Percentiles rank a stretch among this genome's conserved stretches.
phyloP scores from a whole-genome alignment of 1,140 invertebrate species.

The Drosophila sp. region DNA sequence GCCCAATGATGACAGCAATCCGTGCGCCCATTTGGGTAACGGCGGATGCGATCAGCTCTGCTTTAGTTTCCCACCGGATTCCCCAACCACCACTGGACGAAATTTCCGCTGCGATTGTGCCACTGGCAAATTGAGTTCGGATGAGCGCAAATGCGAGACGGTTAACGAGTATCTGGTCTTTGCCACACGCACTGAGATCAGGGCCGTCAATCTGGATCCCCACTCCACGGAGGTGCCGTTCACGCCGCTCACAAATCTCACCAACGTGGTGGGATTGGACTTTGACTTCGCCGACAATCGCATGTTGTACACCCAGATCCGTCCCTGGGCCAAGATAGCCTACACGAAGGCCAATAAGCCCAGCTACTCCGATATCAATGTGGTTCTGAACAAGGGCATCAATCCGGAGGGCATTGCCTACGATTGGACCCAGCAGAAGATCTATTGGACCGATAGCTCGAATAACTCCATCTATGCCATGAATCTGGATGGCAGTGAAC shows the following conservation, averaged over 20 bases:
- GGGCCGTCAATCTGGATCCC: conserved; percentile 92
- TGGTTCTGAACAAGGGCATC: conserved; percentile 91
- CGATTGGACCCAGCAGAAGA: conserved; percentile 98
- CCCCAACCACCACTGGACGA: conserved; percentile 67
- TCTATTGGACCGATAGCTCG: conserved; percentile 98
- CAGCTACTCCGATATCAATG: conserved; percentile 86
- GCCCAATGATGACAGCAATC: conserved; percentile 90
- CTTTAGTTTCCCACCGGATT: conserved; percentile 93
- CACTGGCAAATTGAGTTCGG: conserved; percentile 88
- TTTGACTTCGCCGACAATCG: conserved; percentile 96
- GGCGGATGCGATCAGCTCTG: conserved; percentile 97
- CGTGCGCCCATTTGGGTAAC: conserved; percentile 89
- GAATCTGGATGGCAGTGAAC: conserved; percentile 93
- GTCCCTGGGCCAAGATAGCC: conserved; percentile 94
- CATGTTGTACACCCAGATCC: conserved; percentile 95
- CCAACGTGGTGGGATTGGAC: conserved; percentile 98
- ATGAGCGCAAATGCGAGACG: conserved; percentile 89
- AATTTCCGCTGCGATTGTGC: conserved; percentile 95
- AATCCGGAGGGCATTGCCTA: conserved; percentile 98
- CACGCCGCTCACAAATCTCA: conserved; percentile 93
- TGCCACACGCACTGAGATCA: conserved; percentile 95
- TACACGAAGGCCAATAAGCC: conserved; percentile 89
- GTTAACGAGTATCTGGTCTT: conserved; percentile 95
- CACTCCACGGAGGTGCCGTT: conserved; percentile 92
- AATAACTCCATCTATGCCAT: conserved; percentile 98